These are phyloP conservation scores for Bucorvus abyssinicus DNA, from an alignment of 2,797 vertebrate species.

Conservation along the genomic window DNA sequence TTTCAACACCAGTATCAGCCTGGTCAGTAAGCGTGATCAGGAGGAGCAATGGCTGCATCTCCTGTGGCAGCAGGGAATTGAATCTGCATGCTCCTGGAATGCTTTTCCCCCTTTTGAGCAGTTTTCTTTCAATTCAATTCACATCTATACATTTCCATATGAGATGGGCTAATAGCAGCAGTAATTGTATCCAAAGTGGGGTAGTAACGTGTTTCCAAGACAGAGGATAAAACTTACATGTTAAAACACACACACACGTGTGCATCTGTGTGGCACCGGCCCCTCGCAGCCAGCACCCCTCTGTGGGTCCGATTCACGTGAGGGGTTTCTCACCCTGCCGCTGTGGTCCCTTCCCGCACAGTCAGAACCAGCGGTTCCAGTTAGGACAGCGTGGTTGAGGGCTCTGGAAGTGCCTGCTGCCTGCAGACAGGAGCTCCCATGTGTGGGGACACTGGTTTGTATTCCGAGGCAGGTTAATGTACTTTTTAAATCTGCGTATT, in stretches of 20 bases:
- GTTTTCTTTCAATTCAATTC: not conserved
- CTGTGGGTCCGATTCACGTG: not conserved
- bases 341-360: not conserved
- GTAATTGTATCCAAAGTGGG: not conserved
- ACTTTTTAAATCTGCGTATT: not conserved
- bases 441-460: not conserved
- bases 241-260: too few species aligned
- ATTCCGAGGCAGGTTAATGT: not conserved
- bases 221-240: not conserved
- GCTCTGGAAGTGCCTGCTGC: not conserved
- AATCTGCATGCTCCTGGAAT: not conserved
- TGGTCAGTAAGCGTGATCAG: not conserved
- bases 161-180: not conserved
- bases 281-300: too few species aligned
- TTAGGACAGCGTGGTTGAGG: not conserved
- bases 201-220: not conserved
- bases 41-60: not conserved
- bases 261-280: too few species aligned
- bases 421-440: rapidly evolving
- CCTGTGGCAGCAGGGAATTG: not conserved
- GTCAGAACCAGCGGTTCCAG: not conserved
- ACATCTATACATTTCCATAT: rapidly evolving
- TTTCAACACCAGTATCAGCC: not conserved
- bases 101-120: not conserved
- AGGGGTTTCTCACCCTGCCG: not conserved